A percentile compares a stretch with the other conserved stretches of the same genome.
phyloP scores from a whole-genome alignment of 2,113 vertebrate species.

The Stomatorhinus ivindoensis region DNA sequence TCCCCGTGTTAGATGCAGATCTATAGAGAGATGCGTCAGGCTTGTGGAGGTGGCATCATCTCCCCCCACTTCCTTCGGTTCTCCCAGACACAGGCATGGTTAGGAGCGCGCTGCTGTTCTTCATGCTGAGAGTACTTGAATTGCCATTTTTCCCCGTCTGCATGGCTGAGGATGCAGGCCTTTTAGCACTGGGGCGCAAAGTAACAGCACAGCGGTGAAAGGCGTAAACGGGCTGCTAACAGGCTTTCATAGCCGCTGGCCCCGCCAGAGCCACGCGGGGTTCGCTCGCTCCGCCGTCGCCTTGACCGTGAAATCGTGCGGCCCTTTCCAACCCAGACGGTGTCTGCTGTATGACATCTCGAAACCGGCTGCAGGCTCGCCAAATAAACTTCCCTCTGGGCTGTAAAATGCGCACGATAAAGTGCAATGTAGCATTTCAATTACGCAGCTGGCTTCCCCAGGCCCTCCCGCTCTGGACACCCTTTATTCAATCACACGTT shows the following conservation, averaged over 20 bases:
- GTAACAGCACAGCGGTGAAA: not conserved
- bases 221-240: not conserved
- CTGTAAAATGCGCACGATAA: not conserved
- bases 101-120: not conserved
- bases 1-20: not conserved
- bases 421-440: not conserved
- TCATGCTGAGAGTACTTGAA: not conserved
- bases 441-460: not conserved
- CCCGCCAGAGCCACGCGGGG: not conserved
- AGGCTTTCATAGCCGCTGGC: not conserved
- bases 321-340: not conserved
- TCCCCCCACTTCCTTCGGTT: not conserved
- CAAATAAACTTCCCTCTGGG: slow-evolving; percentile 1
- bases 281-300: not conserved
- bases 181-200: not conserved
- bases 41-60: not conserved
- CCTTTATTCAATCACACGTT: not conserved
- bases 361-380: not conserved
- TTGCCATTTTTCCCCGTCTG: not conserved
- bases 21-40: not conserved
- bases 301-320: not conserved
- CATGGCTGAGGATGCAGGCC: not conserved
- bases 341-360: not conserved
- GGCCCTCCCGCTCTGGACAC: not conserved
- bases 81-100: not conserved